Conservation (phyloP, 2,888 invertebrate genomes). For the Xanthorhoe spadicearia region DNA sequence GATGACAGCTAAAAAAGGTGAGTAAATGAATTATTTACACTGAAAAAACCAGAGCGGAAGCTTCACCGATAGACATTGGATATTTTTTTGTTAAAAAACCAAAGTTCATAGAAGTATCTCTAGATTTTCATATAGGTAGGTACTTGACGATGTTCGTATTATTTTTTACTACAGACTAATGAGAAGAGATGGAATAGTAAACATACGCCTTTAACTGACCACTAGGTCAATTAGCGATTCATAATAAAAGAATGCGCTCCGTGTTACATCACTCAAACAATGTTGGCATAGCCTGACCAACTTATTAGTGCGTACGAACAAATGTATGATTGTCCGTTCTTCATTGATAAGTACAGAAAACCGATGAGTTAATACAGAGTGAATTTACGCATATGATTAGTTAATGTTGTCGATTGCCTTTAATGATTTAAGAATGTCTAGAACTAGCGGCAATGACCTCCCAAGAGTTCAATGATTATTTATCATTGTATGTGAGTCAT, state of each 20-base stretch:
- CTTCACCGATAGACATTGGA: background rate
- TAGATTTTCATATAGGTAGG: background rate
- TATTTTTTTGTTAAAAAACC: background rate
- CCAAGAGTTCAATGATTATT: conserved; percentile 40
- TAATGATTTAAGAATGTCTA: conserved; percentile 34
- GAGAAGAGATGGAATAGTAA: conserved; percentile 41
- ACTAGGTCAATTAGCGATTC: conserved; percentile 57
- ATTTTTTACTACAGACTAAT: conserved; percentile 10
- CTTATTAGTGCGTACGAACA: conserved; percentile 15
- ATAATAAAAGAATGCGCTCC: conserved; percentile 58
- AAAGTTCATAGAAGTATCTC: background rate
- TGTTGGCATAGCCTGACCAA: conserved; percentile 42
- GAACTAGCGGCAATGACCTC: conserved; percentile 61
- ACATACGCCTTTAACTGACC: conserved; percentile 45
- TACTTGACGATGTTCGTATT: background rate
- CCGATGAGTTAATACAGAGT: background rate
- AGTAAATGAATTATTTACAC: background rate
- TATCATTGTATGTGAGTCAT: conserved; percentile 61
- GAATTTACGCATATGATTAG: conserved; percentile 7
- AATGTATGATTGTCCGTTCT: conserved; percentile 7
- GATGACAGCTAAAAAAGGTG: background rate
- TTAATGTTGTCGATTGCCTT: conserved; percentile 18
- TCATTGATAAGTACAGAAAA: conserved; percentile 26
- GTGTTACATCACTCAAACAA: conserved; percentile 56
- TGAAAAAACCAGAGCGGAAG: background rate